Evolutionary conservation across 2,888 invertebrate species (phyloP).

Genomic region (Macropis europaea): DNA sequence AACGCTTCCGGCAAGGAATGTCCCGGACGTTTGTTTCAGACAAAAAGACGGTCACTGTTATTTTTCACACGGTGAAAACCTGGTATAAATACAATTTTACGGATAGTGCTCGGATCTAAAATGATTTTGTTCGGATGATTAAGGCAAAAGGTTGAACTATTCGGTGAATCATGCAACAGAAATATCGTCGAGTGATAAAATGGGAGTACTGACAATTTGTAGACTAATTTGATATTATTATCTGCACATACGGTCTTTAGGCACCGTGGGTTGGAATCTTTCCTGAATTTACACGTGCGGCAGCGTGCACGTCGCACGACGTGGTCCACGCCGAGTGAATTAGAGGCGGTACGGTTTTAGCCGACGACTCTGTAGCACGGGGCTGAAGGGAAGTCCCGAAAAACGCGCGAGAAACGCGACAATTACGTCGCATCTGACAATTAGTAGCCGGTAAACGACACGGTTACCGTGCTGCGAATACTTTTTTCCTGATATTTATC

Average conservation of each 20-base stretch:
- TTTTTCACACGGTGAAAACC: not conserved
- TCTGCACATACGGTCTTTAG: conserved; percentile 23
- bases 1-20: conserved; percentile 43
- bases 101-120: not conserved
- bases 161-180: no score
- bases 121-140: no score
- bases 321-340: conserved; percentile 58
- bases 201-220: conserved; percentile 14
- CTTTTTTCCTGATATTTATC: conserved; percentile 73
- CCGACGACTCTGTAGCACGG: conserved; percentile 45
- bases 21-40: not conserved
- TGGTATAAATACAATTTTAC: no score
- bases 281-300: conserved; percentile 51
- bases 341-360: conserved; percentile 70
- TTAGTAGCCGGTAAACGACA: conserved; percentile 76
- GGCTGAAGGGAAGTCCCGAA: conserved; percentile 53
- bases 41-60: not conserved
- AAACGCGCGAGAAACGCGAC: conserved; percentile 71
- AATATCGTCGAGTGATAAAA: not conserved
- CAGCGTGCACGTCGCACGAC: conserved; percentile 33
- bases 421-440: conserved; percentile 78
- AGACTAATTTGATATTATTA: conserved; percentile 46
- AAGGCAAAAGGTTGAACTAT: no score
- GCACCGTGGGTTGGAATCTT: conserved; percentile 36
- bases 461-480: conserved; percentile 64